Base-by-base conservation (phyloP, 2,888 invertebrate species). In the Clitarchus hookeri region DNA sequence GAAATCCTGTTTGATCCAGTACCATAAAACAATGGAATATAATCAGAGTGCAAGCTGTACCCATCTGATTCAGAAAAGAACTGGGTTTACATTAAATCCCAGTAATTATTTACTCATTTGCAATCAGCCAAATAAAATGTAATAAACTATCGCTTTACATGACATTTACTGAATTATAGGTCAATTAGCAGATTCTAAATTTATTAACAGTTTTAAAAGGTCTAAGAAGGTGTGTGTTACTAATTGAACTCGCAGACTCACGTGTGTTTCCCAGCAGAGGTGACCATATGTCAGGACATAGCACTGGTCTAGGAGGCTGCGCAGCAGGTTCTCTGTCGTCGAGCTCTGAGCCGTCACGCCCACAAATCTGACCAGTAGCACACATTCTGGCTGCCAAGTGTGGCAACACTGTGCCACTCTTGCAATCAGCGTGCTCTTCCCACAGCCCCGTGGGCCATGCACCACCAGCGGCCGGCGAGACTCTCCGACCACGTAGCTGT, bases 391-490 rank as follows among this genome's bases (percentile, higher is more conserved):
- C 85, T 89, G 89, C 91, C 91, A 91, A 65, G 89, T 88, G 65
- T 90, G 89, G 87, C 90, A 90, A 84, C 90, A 89, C 84, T 95
- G 93, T 84, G 95, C 95, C 16, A 96, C 94, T 88, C 96, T 93
- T 0, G 97, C 96, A 77, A 96, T 93, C 11, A 97, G 92, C 0
- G 96, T 96, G 6, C 96, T 96, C 91, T 97, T 97, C 0, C 97
- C 97, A 91, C 96, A 95, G 19, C 97, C 97, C n/a, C 95, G 94
- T 44, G 95, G 94, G 0, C 97, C 97, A 87, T 95, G 94, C 86
- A 97, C 91, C 23, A 97, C 94, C 87, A 97, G 91, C 0, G 97
- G 96, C 27, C 88, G 93, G 91, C 48, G 92, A 91, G 89, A 93
- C 87, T 94, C 94, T 19, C 94, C 93, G 23, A 92, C 92, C 88